Evolutionary conservation across 2,113 vertebrate species (phyloP).

Genomic region (Aspidoscelis tigris): DNA sequence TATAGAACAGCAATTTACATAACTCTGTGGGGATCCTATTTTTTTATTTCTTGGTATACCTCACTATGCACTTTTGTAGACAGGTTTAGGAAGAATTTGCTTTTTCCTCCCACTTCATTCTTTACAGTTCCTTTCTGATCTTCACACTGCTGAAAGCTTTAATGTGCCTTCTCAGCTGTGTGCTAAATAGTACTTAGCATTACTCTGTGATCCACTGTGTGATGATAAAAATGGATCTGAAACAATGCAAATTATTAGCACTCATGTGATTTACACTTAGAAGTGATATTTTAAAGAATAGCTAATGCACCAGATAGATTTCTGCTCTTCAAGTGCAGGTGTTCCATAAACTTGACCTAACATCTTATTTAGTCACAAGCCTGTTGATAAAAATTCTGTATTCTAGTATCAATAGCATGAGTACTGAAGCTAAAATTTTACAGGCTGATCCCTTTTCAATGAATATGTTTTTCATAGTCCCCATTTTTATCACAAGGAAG

Average conservation of each 20-base stretch:
- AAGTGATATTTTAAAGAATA: conserved; percentile 47
- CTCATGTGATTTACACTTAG: conserved; percentile 43
- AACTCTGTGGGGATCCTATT: conserved; percentile 48
- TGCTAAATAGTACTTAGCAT: conserved; percentile 41
- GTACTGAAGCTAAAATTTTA: conserved; percentile 4
- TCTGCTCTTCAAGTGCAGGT: conserved; percentile 29
- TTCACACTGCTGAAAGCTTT: conserved; percentile 27
- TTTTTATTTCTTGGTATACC: conserved; percentile 47
- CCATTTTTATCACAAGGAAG: conserved; percentile 26
- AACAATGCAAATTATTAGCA: conserved; percentile 47
- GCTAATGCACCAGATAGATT: conserved; percentile 32
- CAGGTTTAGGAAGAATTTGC: conserved; percentile 51
- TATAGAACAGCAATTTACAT: conserved; percentile 58
- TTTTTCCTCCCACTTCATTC: conserved; percentile 38
- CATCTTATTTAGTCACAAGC: conserved; percentile 10
- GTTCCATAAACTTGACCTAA: background rate
- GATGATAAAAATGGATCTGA: conserved; percentile 51
- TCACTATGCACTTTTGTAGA: conserved; percentile 41
- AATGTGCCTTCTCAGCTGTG: conserved; percentile 42
- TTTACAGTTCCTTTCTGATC: conserved; percentile 46
- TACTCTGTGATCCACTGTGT: conserved; percentile 10
- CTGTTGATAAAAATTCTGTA: background rate
- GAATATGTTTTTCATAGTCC: background rate
- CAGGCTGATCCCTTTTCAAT: background rate
- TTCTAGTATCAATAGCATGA: conserved; percentile 16